These are phyloP conservation scores for Protonibea diacanthus DNA, from an alignment of 2,797 vertebrate genomes.

Conservation along the genomic window DNA sequence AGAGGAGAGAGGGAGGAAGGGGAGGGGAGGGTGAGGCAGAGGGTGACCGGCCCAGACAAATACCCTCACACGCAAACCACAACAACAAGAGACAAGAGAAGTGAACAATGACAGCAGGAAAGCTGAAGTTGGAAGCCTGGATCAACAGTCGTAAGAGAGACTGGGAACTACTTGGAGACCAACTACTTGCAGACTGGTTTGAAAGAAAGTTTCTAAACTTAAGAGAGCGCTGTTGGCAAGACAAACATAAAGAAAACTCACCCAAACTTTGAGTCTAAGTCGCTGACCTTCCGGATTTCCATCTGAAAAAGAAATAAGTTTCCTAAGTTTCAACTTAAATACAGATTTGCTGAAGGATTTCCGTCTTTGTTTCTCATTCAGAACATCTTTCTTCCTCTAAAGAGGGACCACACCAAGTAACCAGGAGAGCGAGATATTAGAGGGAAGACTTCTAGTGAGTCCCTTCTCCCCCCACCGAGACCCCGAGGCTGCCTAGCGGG, in stretches of 20 bases:
- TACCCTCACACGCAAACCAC: constrained; percentile 81
- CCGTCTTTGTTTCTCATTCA: constrained; percentile 43
- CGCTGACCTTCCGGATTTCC: constrained; percentile 49
- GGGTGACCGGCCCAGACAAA: constrained; percentile 77
- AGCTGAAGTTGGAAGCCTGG: constrained; percentile 46
- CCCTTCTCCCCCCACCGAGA: constrained; percentile 72
- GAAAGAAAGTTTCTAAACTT: constrained; percentile 25
- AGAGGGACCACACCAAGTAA: constrained; percentile 67
- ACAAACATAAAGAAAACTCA: constrained; percentile 71
- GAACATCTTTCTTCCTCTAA: constrained; percentile 62
- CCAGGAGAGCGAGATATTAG: constrained; percentile 76
- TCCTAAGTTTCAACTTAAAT: constrained; percentile 26
- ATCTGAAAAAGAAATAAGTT: constrained; percentile 42
- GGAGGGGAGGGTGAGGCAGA: constrained; percentile 63
- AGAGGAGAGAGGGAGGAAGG: constrained; percentile 47
- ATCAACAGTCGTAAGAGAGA: constrained; percentile 40
- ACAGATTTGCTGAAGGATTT: constrained; percentile 35
- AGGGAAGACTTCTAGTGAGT: constrained; percentile 77
- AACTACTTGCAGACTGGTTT: constrained; percentile 8
- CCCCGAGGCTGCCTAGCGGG: constrained; percentile 67
- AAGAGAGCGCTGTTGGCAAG: background rate
- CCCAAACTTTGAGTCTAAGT: constrained; percentile 64
- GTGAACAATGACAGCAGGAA: constrained; percentile 74
- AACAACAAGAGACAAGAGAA: constrained; percentile 75
- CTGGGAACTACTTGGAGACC: constrained; percentile 25